Evolutionary conservation across 2,797 vertebrate genomes (phyloP).

Genomic region (Mallotus villosus): DNA sequence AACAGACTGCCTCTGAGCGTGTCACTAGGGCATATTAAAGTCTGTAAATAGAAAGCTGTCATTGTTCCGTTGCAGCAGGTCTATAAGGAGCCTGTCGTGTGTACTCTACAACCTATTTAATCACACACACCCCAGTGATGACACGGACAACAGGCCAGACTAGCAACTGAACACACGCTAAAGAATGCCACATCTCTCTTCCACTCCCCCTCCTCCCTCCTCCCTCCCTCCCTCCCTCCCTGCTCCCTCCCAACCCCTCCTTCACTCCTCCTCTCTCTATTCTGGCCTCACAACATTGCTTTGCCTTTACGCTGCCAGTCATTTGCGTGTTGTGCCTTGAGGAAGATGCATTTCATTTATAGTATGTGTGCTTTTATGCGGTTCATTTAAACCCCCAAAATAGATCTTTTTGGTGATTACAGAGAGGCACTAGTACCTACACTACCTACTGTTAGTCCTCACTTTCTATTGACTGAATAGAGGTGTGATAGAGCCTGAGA

Average conservation of each 20-base stretch:
- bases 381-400: too few species aligned
- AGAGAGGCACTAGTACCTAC: too few species aligned
- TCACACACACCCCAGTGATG: slow-evolving; percentile 54
- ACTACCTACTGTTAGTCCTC: too few species aligned
- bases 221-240: not conserved
- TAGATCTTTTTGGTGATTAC: too few species aligned
- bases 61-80: slow-evolving; percentile 78
- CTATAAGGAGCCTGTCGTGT: slow-evolving; percentile 60
- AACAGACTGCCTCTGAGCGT: slow-evolving; percentile 69
- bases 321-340: too few species aligned
- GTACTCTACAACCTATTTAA: slow-evolving; percentile 48
- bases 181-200: not conserved
- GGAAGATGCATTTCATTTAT: too few species aligned
- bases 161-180: slow-evolving; percentile 9
- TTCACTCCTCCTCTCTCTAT: not conserved
- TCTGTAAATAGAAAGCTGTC: slow-evolving; percentile 75
- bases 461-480: too few species aligned
- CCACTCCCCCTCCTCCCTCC: not conserved
- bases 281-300: slow-evolving; percentile 18
- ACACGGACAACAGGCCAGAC: slow-evolving; percentile 43
- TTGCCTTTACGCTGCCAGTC: too few species aligned
- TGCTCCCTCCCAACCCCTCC: not conserved
- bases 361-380: too few species aligned
- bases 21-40: slow-evolving; percentile 71
- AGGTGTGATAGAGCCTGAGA: too few species aligned